phyloP scores from a whole-genome alignment of 2,113 vertebrate genomes.

The Lepus americanus region DNA sequence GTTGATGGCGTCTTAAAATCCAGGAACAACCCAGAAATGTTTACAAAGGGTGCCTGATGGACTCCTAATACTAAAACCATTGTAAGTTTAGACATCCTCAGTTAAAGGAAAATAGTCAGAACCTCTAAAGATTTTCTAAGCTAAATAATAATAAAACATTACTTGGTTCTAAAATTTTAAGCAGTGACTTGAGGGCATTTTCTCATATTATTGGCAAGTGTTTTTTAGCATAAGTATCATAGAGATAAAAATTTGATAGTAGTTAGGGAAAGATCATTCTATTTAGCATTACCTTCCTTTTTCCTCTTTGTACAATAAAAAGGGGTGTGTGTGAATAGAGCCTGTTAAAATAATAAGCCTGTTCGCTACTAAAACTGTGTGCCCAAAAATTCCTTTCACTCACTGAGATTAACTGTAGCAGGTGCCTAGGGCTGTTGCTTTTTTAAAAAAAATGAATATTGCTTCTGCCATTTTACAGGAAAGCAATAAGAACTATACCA shows the following conservation, averaged over 20 bases:
- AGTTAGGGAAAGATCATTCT: background rate
- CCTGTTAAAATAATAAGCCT: background rate
- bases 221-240: background rate
- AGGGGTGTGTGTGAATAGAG: background rate
- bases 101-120: background rate
- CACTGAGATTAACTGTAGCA: background rate
- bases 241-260: background rate
- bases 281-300: background rate
- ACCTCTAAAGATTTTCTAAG: background rate
- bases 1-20: background rate
- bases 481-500: background rate
- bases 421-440: background rate
- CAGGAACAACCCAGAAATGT: constrained; percentile 20
- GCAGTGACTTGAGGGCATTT: background rate
- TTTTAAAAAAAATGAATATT: background rate
- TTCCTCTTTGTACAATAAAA: background rate
- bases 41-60: constrained; percentile 51
- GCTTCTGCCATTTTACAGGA: background rate
- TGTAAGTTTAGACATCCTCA: background rate
- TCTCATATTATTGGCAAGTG: background rate
- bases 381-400: background rate
- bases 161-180: background rate
- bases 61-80: background rate
- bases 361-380: background rate
- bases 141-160: background rate